These are phyloP conservation scores for Pissodes strobi DNA, from an alignment of 1,140 invertebrate species.

Conservation along the genomic window DNA sequence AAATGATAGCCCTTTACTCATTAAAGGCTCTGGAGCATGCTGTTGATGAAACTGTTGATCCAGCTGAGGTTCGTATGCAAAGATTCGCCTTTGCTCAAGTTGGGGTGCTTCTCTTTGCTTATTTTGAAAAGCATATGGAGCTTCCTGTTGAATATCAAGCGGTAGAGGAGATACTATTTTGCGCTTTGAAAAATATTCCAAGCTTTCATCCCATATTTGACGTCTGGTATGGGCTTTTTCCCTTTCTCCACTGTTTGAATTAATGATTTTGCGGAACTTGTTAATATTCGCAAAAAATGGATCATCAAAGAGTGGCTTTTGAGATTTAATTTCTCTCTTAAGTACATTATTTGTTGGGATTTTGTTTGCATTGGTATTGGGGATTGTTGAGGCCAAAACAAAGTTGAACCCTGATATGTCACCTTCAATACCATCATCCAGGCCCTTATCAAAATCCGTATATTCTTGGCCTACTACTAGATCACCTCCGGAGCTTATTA, in stretches of 20 bases:
- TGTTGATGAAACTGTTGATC: no score
- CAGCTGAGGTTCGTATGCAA: no score
- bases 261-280: neutral
- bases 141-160: neutral
- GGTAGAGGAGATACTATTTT: constrained; percentile 1
- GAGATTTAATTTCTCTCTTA: constrained; percentile 1
- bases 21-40: neutral
- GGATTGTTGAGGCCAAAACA: constrained; percentile 62
- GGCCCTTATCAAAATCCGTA: constrained; percentile 65
- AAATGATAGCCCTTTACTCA: neutral
- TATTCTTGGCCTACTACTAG: constrained; percentile 70
- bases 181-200: neutral
- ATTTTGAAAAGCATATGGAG: no score
- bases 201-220: constrained; percentile 18
- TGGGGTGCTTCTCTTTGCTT: no score
- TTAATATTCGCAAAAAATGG: neutral
- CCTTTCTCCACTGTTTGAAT: neutral
- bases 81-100: no score
- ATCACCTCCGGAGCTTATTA: constrained; percentile 64
- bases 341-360: neutral
- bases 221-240: neutral
- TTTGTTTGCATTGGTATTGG: constrained; percentile 9
- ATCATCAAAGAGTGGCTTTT: constrained; percentile 3
- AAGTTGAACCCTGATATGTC: constrained; percentile 70
- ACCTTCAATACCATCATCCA: constrained; percentile 69